These are phyloP conservation scores for Leptura quadrifasciata DNA, from an alignment of 2,888 invertebrate genomes.

Conservation along the genomic window DNA sequence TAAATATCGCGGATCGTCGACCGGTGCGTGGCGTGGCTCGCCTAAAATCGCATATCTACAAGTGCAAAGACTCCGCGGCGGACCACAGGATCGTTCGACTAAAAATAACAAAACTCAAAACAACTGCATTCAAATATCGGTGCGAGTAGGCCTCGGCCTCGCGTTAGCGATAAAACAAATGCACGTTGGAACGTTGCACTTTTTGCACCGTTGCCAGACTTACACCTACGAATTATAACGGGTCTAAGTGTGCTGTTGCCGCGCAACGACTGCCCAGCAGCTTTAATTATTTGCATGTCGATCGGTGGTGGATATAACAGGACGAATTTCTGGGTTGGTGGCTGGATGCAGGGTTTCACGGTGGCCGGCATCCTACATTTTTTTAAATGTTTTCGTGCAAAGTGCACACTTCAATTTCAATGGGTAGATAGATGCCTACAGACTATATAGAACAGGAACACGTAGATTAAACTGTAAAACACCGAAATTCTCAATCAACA, in stretches of 20 bases:
- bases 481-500: too few species aligned
- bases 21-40: constrained; percentile 9
- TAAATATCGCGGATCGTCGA: constrained; percentile 1
- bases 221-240: constrained; percentile 36
- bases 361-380: too few species aligned
- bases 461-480: too few species aligned
- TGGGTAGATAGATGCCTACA: too few species aligned
- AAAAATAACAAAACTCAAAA: constrained; percentile 47
- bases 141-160: constrained; percentile 46
- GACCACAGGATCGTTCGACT: constrained; percentile 47
- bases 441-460: too few species aligned
- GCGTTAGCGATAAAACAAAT: constrained; percentile 48
- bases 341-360: too few species aligned
- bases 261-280: constrained; percentile 8
- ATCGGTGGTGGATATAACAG: constrained; percentile 5
- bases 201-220: constrained; percentile 50
- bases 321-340: not conserved
- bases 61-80: constrained; percentile 51
- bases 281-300: constrained; percentile 25
- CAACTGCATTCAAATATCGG: constrained; percentile 45
- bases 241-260: constrained; percentile 27
- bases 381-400: too few species aligned
- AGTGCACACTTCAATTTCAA: too few species aligned
- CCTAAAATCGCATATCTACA: constrained; percentile 47
- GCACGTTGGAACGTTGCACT: constrained; percentile 47